These are phyloP conservation scores for Artibeus lituratus DNA, from an alignment of 2,797 vertebrate species.

Conservation along the genomic window DNA sequence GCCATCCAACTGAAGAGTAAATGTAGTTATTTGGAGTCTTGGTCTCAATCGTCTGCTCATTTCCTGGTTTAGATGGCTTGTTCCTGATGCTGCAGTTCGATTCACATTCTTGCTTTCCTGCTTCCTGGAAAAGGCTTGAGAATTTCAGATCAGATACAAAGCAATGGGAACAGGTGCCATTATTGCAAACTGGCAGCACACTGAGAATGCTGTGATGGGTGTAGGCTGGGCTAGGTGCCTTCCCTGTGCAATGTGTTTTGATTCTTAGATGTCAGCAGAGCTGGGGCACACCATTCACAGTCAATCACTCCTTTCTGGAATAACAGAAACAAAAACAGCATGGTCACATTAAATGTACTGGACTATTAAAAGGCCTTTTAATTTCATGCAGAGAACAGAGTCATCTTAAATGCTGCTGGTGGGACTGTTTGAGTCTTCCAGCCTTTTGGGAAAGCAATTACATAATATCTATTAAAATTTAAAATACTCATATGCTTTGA, in stretches of 20 bases:
- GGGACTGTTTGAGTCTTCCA: not conserved
- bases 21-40: not conserved
- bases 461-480: conserved; percentile 18
- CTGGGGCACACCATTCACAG: not conserved
- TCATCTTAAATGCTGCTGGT: not conserved
- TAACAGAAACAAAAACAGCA: not conserved
- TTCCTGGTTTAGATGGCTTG: not conserved
- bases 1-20: not conserved
- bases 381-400: not conserved
- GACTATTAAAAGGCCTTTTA: not conserved
- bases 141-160: not conserved
- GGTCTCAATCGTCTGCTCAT: not conserved
- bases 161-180: not conserved
- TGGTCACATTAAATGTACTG: not conserved
- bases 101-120: not conserved
- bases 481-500: conserved; percentile 16
- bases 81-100: not conserved
- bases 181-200: rapidly evolving
- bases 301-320: not conserved
- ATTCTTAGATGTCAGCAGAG: not conserved
- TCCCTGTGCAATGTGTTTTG: not conserved
- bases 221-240: not conserved
- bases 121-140: not conserved
- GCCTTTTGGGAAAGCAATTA: not conserved
- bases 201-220: not conserved